Percentiles rank a stretch among this genome's conserved stretches.
Conservation (phyloP, 1,140 invertebrate genomes). For the Scaptodrosophila lebanonensis region DNA sequence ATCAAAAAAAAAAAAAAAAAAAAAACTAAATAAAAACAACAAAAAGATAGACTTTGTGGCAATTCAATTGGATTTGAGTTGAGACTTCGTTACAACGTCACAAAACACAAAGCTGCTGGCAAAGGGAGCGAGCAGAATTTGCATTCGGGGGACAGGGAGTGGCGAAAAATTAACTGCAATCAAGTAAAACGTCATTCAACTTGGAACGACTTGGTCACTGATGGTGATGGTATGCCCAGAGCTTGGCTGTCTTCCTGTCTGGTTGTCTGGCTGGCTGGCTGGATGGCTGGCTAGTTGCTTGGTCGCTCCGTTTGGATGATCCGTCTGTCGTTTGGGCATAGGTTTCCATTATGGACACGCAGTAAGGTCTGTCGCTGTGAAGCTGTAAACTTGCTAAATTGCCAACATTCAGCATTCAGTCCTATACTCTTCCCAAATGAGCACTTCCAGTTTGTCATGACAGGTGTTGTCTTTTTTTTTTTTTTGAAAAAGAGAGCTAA, state of each 20-base stretch:
- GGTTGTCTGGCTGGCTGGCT: too few relatives aligned
- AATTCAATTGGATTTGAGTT: constrained; percentile 49
- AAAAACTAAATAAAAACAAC: too few relatives aligned
- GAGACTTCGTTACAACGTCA: constrained; percentile 25
- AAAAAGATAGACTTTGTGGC: too few relatives aligned
- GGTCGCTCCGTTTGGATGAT: too few relatives aligned
- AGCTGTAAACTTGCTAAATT: constrained; percentile 72
- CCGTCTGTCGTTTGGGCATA: constrained; percentile 21
- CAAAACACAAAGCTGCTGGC: constrained; percentile 26
- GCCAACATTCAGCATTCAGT: constrained; percentile 56
- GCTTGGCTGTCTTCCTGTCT: too few relatives aligned
- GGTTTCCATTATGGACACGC: constrained; percentile 55
- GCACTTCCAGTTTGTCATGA: too few relatives aligned
- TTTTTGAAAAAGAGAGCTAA: too few relatives aligned
- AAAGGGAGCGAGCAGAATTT: constrained; percentile 41
- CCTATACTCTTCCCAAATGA: too few relatives aligned
- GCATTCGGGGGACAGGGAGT: constrained; percentile 45
- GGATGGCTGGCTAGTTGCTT: too few relatives aligned
- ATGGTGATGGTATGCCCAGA: constrained; percentile 23
- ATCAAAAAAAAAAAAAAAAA: too few relatives aligned
- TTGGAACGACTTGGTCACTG: constrained; percentile 18
- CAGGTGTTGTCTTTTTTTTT: too few relatives aligned
- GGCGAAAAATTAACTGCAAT: constrained; percentile 69
- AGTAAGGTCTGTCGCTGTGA: constrained; percentile 21
- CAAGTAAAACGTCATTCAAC: constrained; percentile 73